Conservation (phyloP, 2,888 invertebrate genomes). For the Dicycla oo region DNA sequence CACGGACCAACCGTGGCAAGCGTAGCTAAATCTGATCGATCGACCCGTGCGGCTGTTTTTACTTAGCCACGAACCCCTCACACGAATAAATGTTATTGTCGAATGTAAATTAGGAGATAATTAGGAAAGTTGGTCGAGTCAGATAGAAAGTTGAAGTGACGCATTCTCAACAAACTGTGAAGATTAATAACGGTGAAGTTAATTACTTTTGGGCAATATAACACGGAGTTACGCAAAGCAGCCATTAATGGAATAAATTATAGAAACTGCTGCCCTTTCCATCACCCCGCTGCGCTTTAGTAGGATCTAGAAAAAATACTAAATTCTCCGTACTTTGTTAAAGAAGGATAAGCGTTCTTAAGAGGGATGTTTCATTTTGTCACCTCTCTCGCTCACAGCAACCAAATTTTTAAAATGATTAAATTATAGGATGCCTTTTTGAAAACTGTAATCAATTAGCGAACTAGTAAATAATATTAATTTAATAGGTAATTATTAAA, state of each 20-base stretch:
- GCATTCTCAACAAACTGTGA: conserved; percentile 67
- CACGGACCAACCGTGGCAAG: too few relatives aligned
- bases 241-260: conserved; percentile 76
- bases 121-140: conserved; percentile 52
- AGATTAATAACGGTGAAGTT: conserved; percentile 77
- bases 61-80: too few relatives aligned
- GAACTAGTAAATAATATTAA: too few relatives aligned
- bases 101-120: conserved; percentile 52
- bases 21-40: too few relatives aligned
- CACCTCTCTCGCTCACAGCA: too few relatives aligned
- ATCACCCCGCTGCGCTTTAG: conserved; percentile 17
- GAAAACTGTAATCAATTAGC: too few relatives aligned
- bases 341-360: background rate
- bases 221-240: conserved; percentile 58
- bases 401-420: too few relatives aligned
- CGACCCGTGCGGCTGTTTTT: too few relatives aligned
- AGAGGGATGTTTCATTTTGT: too few relatives aligned
- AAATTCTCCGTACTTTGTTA: background rate
- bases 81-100: conserved; percentile 23
- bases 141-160: conserved; percentile 67
- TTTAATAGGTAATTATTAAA: too few relatives aligned
- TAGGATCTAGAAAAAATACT: conserved; percentile 1
- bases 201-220: conserved; percentile 76
- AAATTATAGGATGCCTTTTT: too few relatives aligned
- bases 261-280: conserved; percentile 36